Percentiles rank a stretch among this genome's conserved stretches.
phyloP scores from a whole-genome alignment of 2,113 vertebrate genomes.

The Redunca redunca region DNA sequence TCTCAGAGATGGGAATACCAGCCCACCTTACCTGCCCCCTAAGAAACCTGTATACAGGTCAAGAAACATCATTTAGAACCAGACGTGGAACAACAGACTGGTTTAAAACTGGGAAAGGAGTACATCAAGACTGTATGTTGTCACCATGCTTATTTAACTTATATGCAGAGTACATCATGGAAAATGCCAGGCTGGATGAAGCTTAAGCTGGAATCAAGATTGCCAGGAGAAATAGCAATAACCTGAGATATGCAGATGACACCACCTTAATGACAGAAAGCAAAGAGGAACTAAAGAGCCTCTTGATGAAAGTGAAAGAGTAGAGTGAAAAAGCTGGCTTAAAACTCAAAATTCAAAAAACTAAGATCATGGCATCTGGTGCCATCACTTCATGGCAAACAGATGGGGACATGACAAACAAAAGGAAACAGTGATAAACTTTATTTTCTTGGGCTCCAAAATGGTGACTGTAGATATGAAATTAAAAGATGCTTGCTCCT shows the following conservation, averaged over 20 bases:
- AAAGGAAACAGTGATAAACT: neutral
- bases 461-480: neutral
- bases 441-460: neutral
- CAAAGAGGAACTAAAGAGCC: neutral
- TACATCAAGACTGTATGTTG: neutral
- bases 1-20: neutral
- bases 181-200: neutral
- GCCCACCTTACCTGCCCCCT: neutral
- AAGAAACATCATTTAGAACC: neutral
- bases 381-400: neutral
- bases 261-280: neutral
- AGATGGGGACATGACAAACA: neutral
- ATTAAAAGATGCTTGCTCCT: neutral
- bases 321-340: neutral
- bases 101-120: neutral
- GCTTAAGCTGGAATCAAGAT: neutral
- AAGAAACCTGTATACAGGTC: neutral
- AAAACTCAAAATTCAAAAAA: neutral
- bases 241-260: neutral
- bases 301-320: neutral
- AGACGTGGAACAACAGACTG: neutral
- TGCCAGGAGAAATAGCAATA: neutral
- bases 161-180: neutral
- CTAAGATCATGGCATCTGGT: neutral
- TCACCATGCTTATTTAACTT: neutral